A percentile compares a stretch with the other conserved stretches of the same genome.
These are phyloP conservation scores for Zygaena filipendulae DNA, from an alignment of 2,888 invertebrate genomes.

Conservation along the genomic window DNA sequence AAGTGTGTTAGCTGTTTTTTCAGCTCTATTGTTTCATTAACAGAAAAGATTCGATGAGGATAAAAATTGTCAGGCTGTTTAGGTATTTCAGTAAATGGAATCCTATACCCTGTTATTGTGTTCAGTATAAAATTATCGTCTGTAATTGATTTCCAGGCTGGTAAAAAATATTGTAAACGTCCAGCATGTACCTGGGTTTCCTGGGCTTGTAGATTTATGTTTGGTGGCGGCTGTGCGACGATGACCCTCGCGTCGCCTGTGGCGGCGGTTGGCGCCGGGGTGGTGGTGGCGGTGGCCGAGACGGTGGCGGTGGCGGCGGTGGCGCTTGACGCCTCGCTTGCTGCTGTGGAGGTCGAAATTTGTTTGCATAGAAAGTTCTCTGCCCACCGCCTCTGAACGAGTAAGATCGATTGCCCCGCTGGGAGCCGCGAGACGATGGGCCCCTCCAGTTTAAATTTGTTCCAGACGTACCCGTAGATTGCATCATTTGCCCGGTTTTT, in stretches of 20 bases:
- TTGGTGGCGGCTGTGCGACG: too few relatives aligned
- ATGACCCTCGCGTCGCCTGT: too few relatives aligned
- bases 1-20: too few relatives aligned
- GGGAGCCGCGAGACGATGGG: conserved; percentile 3
- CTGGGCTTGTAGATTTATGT: too few relatives aligned
- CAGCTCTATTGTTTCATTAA: conserved; percentile 1
- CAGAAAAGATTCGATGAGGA: too few relatives aligned
- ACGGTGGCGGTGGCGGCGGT: conserved; percentile 4
- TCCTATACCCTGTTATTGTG: conserved; percentile 11
- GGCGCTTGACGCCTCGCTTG: conserved; percentile 4
- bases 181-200: too few relatives aligned
- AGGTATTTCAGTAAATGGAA: conserved; percentile 8
- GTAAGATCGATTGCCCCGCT: too few relatives aligned
- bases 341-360: too few relatives aligned
- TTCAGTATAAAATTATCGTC: conserved; percentile 6
- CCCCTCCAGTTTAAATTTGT: conserved; percentile 4
- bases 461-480: too few relatives aligned
- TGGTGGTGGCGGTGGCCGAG: conserved; percentile 3
- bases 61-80: neutral
- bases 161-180: conserved; percentile 4
- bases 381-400: too few relatives aligned
- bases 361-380: too few relatives aligned
- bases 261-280: too few relatives aligned
- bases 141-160: conserved; percentile 9
- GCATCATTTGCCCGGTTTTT: conserved; percentile 5